phyloP scores from a whole-genome alignment of 92 coral and sea anemone genomes.

The Pocillopora meandrina region DNA sequence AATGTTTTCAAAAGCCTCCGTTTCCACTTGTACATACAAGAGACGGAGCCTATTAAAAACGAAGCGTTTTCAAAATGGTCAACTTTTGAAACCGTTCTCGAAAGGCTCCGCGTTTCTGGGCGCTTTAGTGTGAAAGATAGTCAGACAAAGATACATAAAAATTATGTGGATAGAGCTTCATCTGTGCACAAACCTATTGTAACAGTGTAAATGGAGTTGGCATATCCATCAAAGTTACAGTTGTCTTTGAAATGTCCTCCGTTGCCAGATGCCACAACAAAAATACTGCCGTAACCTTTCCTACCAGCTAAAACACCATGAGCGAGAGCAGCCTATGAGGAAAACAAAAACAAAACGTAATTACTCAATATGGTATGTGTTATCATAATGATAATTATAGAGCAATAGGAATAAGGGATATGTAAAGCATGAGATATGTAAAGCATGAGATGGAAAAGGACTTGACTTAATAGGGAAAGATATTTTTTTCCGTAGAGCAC shows the following conservation, averaged over 20 bases:
- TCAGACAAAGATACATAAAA: background rate
- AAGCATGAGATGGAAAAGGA: background rate
- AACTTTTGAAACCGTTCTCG: too few relatives aligned
- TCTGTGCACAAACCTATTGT: constrained; percentile 66
- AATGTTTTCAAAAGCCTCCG: too few relatives aligned
- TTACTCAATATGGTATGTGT: background rate
- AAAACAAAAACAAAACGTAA: background rate
- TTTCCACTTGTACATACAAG: too few relatives aligned
- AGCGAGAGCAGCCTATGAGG: constrained; percentile 90
- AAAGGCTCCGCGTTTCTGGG: too few relatives aligned
- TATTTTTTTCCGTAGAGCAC: too few relatives aligned
- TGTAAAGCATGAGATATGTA: too few relatives aligned
- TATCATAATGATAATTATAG: background rate
- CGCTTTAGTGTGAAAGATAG: too few relatives aligned
- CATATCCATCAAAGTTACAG: constrained; percentile 99
- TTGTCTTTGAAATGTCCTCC: constrained; percentile 98
- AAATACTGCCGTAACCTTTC: constrained; percentile 91
- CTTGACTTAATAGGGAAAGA: background rate
- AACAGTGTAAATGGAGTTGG: constrained; percentile 92
- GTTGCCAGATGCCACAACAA: constrained; percentile 97
- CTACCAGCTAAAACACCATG: constrained; percentile 99
- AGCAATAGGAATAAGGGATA: too few relatives aligned
- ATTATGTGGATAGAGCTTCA: background rate
- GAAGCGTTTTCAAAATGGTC: too few relatives aligned
- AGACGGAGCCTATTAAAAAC: too few relatives aligned